Percentiles rank a stretch among this genome's conserved stretches.
Conservation (phyloP, 2,113 vertebrate species). For the Cnemophilus loriae region DNA sequence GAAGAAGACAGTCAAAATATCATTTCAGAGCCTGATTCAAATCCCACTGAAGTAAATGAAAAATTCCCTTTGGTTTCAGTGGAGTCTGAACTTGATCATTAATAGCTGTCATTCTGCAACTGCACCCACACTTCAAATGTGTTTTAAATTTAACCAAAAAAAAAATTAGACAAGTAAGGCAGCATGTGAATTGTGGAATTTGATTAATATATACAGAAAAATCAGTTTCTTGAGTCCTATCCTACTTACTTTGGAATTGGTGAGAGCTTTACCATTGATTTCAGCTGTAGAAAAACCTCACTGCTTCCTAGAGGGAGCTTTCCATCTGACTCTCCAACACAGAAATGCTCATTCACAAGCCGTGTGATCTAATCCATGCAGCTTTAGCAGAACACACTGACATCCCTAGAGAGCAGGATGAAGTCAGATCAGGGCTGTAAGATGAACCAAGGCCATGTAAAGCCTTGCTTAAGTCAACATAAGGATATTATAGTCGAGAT, state of each 20-base stretch:
- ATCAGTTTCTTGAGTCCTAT: background rate
- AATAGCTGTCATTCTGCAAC: background rate
- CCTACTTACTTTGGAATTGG: background rate
- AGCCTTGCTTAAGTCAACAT: slow-evolving; percentile 60
- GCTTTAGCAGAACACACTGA: slow-evolving; percentile 39
- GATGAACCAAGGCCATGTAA: slow-evolving; percentile 26
- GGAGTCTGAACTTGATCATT: background rate
- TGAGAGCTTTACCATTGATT: background rate
- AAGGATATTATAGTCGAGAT: slow-evolving; percentile 64
- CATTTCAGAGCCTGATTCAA: slow-evolving; percentile 12
- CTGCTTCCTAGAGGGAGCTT: slow-evolving; percentile 20
- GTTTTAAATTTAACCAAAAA: slow-evolving; percentile 28
- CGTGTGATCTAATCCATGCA: slow-evolving; percentile 30
- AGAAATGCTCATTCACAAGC: slow-evolving; percentile 9
- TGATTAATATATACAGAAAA: background rate
- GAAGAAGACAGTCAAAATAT: slow-evolving; percentile 2
- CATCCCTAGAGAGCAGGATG: slow-evolving; percentile 42
- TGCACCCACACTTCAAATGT: background rate
- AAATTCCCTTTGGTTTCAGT: background rate
- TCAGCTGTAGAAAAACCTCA: background rate
- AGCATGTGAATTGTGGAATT: background rate
- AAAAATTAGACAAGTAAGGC: background rate
- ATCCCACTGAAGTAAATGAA: background rate
- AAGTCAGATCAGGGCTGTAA: slow-evolving; percentile 57
- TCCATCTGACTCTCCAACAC: slow-evolving; percentile 6